Percentiles rank a stretch among this genome's conserved stretches.
phyloP scores from a whole-genome alignment of 1,140 invertebrate species.

The Adelges cooleyi region DNA sequence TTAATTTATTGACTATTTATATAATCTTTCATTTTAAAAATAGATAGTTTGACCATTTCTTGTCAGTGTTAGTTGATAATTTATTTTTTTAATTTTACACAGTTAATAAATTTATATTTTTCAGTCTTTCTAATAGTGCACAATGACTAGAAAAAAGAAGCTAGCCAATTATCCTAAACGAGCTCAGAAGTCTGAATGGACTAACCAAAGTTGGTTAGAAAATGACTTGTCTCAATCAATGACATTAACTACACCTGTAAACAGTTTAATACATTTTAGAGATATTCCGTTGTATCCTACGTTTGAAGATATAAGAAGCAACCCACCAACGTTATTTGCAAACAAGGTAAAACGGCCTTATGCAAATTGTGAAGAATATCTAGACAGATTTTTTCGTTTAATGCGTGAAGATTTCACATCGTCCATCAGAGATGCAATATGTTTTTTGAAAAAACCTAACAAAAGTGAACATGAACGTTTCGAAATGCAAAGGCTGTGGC shows the following conservation, averaged over 20 bases:
- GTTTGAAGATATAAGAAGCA: conserved; percentile 24
- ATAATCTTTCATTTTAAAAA: too few species aligned
- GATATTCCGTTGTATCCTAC: conserved; percentile 30
- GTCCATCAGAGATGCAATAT: conserved; percentile 44
- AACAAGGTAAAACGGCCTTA: conserved; percentile 52
- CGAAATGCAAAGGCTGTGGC: conserved; percentile 8
- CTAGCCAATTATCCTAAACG: too few species aligned
- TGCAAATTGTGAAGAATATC: conserved; percentile 52
- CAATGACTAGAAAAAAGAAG: neutral
- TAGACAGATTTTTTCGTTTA: conserved; percentile 63
- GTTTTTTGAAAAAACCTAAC: conserved; percentile 11
- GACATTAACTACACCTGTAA: neutral
- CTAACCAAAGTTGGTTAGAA: neutral
- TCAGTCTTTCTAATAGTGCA: neutral
- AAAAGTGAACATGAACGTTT: neutral
- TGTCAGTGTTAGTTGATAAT: too few species aligned
- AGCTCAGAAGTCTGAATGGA: too few species aligned
- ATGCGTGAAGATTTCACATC: conserved; percentile 60
- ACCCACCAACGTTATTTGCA: conserved; percentile 39
- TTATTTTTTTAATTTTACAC: too few species aligned
- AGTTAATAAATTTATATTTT: neutral
- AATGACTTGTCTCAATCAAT: conserved; percentile 8
- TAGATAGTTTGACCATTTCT: too few species aligned
- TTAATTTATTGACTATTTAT: too few species aligned
- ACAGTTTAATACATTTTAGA: conserved; percentile 13